These are phyloP conservation scores for Ambastaia sidthimunki DNA, from an alignment of 2,797 vertebrate genomes.

Conservation along the genomic window DNA sequence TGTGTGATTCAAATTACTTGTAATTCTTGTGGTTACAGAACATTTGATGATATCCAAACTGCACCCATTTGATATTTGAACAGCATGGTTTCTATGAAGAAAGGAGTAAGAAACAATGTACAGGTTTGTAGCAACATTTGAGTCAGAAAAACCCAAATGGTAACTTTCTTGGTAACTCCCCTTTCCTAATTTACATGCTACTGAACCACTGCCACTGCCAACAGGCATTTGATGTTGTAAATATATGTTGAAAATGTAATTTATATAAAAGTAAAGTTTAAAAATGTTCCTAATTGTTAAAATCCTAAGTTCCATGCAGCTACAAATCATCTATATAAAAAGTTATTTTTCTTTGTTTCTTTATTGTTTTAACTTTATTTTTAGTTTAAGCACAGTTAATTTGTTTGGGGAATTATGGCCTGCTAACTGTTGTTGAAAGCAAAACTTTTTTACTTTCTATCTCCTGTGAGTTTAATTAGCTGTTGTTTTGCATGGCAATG, in stretches of 20 bases:
- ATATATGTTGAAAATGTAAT: too few species aligned
- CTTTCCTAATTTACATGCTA: too few species aligned
- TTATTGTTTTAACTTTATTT: constrained; percentile 28
- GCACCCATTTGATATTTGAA: too few species aligned
- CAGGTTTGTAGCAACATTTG: too few species aligned
- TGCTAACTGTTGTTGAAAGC: constrained; percentile 54
- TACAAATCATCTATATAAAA: background rate
- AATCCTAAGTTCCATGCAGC: background rate
- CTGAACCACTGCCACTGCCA: too few species aligned
- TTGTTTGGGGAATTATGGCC: constrained; percentile 31
- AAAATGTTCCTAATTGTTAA: too few species aligned
- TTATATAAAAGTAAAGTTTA: too few species aligned
- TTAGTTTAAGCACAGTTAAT: background rate
- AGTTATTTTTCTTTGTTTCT: background rate
- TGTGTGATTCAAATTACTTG: background rate
- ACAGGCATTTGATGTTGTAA: too few species aligned
- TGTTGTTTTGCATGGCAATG: constrained; percentile 57
- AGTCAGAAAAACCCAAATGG: too few species aligned
- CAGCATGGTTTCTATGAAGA: too few species aligned
- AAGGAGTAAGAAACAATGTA: too few species aligned
- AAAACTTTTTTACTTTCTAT: constrained; percentile 44
- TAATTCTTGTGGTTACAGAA: background rate
- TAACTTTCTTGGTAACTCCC: too few species aligned
- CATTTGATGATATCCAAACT: background rate
- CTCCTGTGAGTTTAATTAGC: constrained; percentile 62